phyloP scores from a whole-genome alignment of 1,140 invertebrate genomes.

The Leptopilina clavipes region DNA sequence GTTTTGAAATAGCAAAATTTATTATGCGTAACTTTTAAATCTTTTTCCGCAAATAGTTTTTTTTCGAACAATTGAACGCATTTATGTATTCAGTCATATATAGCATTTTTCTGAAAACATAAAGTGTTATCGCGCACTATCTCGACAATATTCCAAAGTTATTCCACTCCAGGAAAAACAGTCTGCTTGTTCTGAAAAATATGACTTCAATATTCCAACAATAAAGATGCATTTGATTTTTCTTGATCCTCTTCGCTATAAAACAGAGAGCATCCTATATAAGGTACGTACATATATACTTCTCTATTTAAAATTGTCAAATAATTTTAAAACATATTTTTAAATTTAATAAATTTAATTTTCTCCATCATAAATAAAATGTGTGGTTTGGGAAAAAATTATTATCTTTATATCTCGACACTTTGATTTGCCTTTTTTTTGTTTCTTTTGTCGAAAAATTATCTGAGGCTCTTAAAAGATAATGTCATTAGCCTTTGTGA shows the following conservation, averaged over 20 bases:
- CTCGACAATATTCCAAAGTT: constrained; percentile 16
- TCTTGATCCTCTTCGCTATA: neutral
- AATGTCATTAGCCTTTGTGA: constrained; percentile 12
- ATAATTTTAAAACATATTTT: too few species aligned
- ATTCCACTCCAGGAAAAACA: constrained; percentile 3
- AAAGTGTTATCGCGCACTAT: neutral
- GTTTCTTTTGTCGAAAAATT: constrained; percentile 10
- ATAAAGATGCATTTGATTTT: constrained; percentile 16
- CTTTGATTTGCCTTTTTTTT: constrained; percentile 2
- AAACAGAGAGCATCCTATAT: too few species aligned
- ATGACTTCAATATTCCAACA: neutral
- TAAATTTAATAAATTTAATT: too few species aligned
- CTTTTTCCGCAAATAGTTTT: neutral
- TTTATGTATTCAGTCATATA: neutral
- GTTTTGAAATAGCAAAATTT: too few species aligned
- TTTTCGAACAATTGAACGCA: constrained; percentile 10
- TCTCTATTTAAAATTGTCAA: too few species aligned
- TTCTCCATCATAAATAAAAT: too few species aligned
- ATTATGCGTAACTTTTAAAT: neutral
- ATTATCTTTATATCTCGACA: constrained; percentile 1
- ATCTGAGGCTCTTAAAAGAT: constrained; percentile 9
- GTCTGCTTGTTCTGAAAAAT: neutral
- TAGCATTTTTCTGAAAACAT: neutral
- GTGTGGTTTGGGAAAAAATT: too few species aligned
- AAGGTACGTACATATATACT: neutral